These are phyloP conservation scores for Boloria euphrosyne DNA, from an alignment of 2,888 invertebrate genomes.

Conservation along the genomic window DNA sequence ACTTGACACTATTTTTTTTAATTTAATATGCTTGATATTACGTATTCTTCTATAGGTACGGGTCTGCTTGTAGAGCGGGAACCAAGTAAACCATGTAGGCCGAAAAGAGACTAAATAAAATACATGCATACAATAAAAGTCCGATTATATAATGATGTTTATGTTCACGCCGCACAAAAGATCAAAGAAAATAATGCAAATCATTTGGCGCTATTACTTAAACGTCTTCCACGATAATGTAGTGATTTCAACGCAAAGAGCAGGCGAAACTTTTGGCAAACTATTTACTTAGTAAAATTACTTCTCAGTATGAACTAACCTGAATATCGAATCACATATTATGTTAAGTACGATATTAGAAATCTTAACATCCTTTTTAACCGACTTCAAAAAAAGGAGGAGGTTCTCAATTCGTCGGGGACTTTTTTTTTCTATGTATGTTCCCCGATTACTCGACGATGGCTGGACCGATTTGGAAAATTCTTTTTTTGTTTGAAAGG, in stretches of 20 bases:
- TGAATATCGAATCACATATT: constrained; percentile 21
- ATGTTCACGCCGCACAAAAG: constrained; percentile 14
- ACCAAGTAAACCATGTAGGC: too few relatives aligned
- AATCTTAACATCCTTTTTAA: constrained; percentile 11
- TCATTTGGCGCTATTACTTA: constrained; percentile 18
- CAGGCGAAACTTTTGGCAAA: constrained; percentile 26
- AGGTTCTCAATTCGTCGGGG: too few relatives aligned
- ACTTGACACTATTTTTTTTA: constrained; percentile 12
- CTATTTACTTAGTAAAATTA: constrained; percentile 12
- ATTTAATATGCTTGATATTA: neutral
- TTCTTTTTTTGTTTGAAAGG: too few relatives aligned
- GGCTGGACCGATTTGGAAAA: too few relatives aligned
- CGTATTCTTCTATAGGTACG: too few relatives aligned
- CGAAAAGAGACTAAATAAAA: too few relatives aligned
- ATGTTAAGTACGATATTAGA: constrained; percentile 11
- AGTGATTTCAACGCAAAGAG: constrained; percentile 23
- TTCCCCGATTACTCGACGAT: too few relatives aligned
- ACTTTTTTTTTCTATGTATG: too few relatives aligned
- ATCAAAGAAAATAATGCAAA: constrained; percentile 25
- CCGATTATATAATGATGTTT: neutral
- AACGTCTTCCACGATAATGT: constrained; percentile 20
- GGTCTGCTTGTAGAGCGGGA: too few relatives aligned
- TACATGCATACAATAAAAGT: neutral
- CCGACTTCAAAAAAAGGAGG: too few relatives aligned
- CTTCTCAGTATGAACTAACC: constrained; percentile 1